Percentiles rank a stretch among this genome's conserved stretches.
Conservation (phyloP, 2,888 invertebrate genomes). For the Drosophila meridiana region DNA sequence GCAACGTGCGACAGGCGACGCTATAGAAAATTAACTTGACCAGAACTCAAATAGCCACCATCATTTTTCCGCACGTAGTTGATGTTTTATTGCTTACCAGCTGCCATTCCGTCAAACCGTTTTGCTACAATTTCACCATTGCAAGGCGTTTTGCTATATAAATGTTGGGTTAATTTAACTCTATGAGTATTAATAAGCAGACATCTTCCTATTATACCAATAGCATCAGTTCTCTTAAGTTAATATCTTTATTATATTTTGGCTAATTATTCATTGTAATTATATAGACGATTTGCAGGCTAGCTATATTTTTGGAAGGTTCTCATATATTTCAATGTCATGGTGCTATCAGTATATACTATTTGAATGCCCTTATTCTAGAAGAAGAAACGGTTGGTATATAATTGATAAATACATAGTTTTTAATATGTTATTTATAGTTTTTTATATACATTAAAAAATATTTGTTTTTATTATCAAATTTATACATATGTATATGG, state of each 20-base stretch:
- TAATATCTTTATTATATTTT: not conserved
- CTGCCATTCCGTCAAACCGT: conserved; percentile 15
- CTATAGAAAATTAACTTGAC: conserved; percentile 78
- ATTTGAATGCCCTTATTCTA: not conserved
- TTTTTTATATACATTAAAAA: too few relatives aligned
- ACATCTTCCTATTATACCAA: too few relatives aligned
- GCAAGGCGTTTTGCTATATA: too few relatives aligned
- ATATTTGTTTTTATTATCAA: too few relatives aligned
- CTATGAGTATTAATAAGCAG: too few relatives aligned
- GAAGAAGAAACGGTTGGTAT: too few relatives aligned
- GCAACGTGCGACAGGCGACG: conserved; percentile 67
- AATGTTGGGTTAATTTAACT: not conserved
- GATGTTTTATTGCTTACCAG: conserved; percentile 52
- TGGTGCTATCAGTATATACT: not conserved
- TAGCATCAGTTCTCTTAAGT: not conserved
- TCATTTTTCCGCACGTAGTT: conserved; percentile 63
- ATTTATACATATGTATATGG: too few relatives aligned
- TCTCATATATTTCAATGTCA: not conserved
- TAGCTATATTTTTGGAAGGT: not conserved
- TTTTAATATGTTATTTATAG: too few relatives aligned
- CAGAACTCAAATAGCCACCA: conserved; percentile 49
- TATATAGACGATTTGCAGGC: not conserved
- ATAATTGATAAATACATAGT: too few relatives aligned
- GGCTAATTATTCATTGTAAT: not conserved
- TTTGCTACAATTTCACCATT: not conserved